Evolutionary conservation across 1,140 invertebrate genomes (phyloP), one percentile per base, ranked within the genome.

Genomic region (Oppia nitens): DNA sequence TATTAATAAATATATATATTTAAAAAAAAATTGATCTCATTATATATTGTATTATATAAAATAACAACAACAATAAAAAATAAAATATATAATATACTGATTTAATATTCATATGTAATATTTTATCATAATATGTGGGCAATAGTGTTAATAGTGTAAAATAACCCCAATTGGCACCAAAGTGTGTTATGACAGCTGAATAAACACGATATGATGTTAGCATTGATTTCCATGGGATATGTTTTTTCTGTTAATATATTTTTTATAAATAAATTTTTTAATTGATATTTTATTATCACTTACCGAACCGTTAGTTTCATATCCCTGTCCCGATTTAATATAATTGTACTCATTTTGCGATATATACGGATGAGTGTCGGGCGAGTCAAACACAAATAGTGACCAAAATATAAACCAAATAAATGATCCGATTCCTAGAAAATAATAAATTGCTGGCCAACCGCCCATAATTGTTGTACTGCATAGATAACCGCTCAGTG

Each of bases 61-160:
- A 6, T 23, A 27, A 14, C 24, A 48, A 40, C 11, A 3, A 59
- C 12, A 60, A 21, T 47, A 25, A 17, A 48, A n/a, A 60, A 3
- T 59, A 52, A 47, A 32, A 26, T n/a, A 2, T 23, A 56, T 52
- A 56, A 72, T 73, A 72, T 70, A 88, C 86, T 72, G 82, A 75
- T 72, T 90, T 84, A 62, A 95, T 87, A 66, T 90, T 79, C 66
- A 84, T 92, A 64, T 85, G 76, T 11, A 96, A 75, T 54, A 95
- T 85, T 67, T 84, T 80, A 66, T 89, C 85, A 80, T 96, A 85
- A 71, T 92, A 98, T 0, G 85, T 91, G 9, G 93, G 93, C 57
- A 97, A 75, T 67, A 92, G 86, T 69, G 90, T 90, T 53, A 95
- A 79, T 47, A 96, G 81, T 3, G 87, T 94, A 73, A 95, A 95